Percentiles rank a stretch among this genome's conserved stretches.
These are phyloP conservation scores for Eledona agricola DNA, from an alignment of 2,888 invertebrate species.

Conservation along the genomic window DNA sequence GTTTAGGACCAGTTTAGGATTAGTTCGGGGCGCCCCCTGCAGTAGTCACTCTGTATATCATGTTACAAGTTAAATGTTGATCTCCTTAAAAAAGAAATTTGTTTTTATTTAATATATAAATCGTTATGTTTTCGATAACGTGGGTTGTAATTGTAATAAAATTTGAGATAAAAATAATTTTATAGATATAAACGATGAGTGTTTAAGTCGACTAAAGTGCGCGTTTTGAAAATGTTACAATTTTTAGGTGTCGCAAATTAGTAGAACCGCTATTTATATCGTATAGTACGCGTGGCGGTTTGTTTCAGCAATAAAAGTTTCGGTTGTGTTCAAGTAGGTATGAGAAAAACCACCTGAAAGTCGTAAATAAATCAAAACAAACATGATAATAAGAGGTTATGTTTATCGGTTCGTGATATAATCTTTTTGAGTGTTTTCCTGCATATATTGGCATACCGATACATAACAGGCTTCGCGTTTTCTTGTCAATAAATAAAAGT, in stretches of 20 bases:
- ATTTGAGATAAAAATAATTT: no score
- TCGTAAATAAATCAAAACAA: constrained; percentile 6
- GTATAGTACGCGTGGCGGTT: constrained; percentile 1
- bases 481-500: constrained; percentile 28
- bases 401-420: constrained; percentile 46
- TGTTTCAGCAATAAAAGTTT: constrained; percentile 2
- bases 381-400: constrained; percentile 42
- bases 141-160: no score
- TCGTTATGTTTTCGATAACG: no score
- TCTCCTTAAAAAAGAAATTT: no score
- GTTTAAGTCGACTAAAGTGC: no score
- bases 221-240: no score
- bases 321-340: background rate
- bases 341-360: constrained; percentile 5
- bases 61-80: no score
- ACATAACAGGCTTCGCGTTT: constrained; percentile 36
- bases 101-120: no score
- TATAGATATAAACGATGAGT: no score
- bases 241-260: constrained; percentile 4
- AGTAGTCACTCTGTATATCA: no score
- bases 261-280: constrained; percentile 1
- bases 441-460: constrained; percentile 49
- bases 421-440: constrained; percentile 43
- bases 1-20: no score
- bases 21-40: no score